Percentiles rank a stretch among this genome's conserved stretches.
phyloP scores from a whole-genome alignment of 2,888 invertebrate genomes.

The Habroteleia sp. region DNA sequence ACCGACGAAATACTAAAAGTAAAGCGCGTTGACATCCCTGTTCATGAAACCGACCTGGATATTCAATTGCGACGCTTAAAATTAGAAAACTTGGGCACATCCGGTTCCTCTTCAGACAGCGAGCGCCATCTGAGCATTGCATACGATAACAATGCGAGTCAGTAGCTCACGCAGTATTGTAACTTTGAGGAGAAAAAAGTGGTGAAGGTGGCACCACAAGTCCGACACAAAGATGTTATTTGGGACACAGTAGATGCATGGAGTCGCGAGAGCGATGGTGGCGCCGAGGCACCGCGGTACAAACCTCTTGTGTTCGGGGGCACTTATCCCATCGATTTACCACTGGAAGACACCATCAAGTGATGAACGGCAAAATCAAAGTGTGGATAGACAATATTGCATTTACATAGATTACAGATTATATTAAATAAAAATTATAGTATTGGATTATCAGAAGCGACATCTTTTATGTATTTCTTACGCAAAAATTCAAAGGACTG shows the following conservation, averaged over 20 bases:
- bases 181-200: slow-evolving; percentile 78
- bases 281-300: slow-evolving; percentile 74
- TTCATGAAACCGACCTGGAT: slow-evolving; percentile 74
- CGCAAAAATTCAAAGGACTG: no score
- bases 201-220: slow-evolving; percentile 78
- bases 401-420: no score
- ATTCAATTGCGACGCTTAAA: slow-evolving; percentile 74
- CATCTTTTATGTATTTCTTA: no score
- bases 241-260: slow-evolving; percentile 85
- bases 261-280: slow-evolving; percentile 74
- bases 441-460: no score
- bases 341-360: slow-evolving; percentile 77
- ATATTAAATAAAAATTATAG: no score
- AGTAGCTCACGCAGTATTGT: slow-evolving; percentile 75
- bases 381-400: no score
- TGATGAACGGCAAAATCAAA: slow-evolving; percentile 1
- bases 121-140: slow-evolving; percentile 43
- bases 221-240: slow-evolving; percentile 83
- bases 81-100: slow-evolving; percentile 67
- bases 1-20: slow-evolving; percentile 5
- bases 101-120: slow-evolving; percentile 64
- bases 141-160: slow-evolving; percentile 54
- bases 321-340: slow-evolving; percentile 92
- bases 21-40: no score
- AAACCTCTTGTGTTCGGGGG: slow-evolving; percentile 91